These are phyloP conservation scores for Celastrina argiolus DNA, from an alignment of 2,888 invertebrate species.

Conservation along the genomic window DNA sequence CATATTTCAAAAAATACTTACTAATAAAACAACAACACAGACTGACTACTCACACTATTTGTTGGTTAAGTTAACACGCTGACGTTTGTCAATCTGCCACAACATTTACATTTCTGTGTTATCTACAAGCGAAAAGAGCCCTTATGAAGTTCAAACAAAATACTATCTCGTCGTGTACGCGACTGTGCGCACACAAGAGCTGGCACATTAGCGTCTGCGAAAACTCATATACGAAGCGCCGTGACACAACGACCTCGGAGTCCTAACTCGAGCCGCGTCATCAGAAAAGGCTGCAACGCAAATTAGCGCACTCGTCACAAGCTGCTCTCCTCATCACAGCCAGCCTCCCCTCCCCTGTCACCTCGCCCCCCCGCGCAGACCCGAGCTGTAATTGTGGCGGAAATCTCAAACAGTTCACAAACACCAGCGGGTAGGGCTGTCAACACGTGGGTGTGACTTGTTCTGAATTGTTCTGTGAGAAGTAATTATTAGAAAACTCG, in stretches of 20 bases:
- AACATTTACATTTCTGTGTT: too few species aligned
- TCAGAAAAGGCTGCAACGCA: background rate
- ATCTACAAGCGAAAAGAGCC: too few species aligned
- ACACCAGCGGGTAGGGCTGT: background rate
- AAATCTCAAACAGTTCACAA: slow-evolving; percentile 17
- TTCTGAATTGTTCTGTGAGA: too few species aligned
- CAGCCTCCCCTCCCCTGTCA: background rate
- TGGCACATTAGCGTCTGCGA: background rate
- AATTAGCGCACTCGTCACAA: background rate
- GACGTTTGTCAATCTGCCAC: too few species aligned
- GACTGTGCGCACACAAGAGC: background rate
- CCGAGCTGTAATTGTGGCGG: background rate
- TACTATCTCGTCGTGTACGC: background rate
- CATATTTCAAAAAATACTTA: too few species aligned
- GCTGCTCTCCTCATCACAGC: background rate
- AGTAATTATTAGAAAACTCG: background rate
- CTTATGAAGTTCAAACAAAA: too few species aligned
- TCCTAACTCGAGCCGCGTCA: background rate
- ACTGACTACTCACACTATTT: too few species aligned
- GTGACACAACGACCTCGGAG: background rate
- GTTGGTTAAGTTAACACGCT: too few species aligned
- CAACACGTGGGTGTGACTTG: too few species aligned
- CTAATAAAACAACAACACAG: too few species aligned
- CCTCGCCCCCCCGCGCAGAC: background rate
- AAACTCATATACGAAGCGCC: background rate